Conservation (phyloP, 2,113 vertebrate species). For the Gymnobelideus leadbeateri region DNA sequence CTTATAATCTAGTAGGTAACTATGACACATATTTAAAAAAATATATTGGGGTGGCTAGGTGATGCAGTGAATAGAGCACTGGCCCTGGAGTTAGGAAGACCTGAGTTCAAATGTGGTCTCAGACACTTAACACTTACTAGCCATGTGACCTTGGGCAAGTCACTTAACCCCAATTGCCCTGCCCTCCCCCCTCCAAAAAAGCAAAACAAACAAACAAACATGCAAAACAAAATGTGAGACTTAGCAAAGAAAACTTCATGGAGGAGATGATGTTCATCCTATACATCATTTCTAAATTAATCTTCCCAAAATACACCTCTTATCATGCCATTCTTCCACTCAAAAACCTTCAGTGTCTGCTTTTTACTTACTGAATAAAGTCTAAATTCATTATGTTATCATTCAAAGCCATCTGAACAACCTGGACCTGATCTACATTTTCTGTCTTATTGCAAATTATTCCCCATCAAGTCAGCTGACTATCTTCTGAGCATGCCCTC, state of each 20-base stretch:
- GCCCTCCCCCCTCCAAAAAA: too few relatives aligned
- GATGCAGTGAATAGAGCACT: too few relatives aligned
- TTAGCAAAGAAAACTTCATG: background rate
- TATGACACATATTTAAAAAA: background rate
- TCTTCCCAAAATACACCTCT: too few relatives aligned
- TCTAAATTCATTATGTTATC: background rate
- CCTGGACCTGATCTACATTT: background rate
- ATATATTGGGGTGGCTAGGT: too few relatives aligned
- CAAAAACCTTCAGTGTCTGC: background rate
- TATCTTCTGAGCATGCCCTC: background rate
- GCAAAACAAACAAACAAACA: background rate
- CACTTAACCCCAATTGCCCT: too few relatives aligned
- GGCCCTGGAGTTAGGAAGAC: too few relatives aligned
- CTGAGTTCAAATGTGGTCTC: too few relatives aligned
- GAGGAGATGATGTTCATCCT: too few relatives aligned
- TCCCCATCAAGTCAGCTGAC: background rate
- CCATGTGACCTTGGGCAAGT: too few relatives aligned
- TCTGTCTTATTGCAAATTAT: background rate
- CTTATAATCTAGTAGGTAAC: background rate
- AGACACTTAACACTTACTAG: too few relatives aligned
- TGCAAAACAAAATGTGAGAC: background rate
- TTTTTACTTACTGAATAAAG: background rate
- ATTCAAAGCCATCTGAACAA: background rate
- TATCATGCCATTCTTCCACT: too few relatives aligned
- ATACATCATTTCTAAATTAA: too few relatives aligned